Conservation (phyloP, 37 sponge, comb jelly and placozoan species). For the Diacarnus erythraeanus region DNA sequence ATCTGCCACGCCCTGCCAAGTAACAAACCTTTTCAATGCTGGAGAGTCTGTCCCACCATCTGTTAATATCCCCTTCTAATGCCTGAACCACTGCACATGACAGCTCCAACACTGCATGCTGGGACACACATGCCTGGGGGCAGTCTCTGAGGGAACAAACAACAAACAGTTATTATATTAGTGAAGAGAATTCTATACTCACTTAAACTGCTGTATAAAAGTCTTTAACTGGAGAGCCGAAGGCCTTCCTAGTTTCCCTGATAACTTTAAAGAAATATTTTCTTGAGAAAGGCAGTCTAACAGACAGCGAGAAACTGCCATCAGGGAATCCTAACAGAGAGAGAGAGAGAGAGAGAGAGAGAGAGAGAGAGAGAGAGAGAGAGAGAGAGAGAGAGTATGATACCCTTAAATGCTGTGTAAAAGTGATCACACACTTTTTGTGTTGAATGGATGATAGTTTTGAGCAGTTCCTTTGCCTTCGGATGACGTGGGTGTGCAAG, state of each 20-base stretch:
- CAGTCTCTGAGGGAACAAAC: background rate
- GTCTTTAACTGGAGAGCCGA: conserved; percentile 40
- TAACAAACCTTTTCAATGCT: conserved; percentile 29
- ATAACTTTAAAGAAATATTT: conserved; percentile 24
- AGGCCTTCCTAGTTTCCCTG: conserved; percentile 48
- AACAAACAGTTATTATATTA: background rate
- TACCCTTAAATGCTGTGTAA: background rate
- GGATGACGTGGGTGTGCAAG: conserved; percentile 39
- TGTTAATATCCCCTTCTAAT: background rate
- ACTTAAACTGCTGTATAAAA: conserved; percentile 61
- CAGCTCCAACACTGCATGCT: conserved; percentile 53
- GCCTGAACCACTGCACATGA: conserved; percentile 61
- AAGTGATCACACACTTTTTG: conserved; percentile 33
- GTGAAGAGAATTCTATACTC: background rate
- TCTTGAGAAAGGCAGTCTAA: conserved; percentile 62
- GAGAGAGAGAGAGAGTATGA: background rate
- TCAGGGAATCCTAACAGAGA: conserved; percentile 53
- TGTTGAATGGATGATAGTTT: conserved; percentile 38
- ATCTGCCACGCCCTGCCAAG: too few relatives aligned
- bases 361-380: background rate
- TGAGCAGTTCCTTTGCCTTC: conserved; percentile 30
- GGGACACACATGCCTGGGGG: conserved; percentile 26
- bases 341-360: background rate
- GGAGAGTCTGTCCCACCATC: conserved; percentile 53
- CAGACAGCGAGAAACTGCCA: conserved; percentile 59